These are phyloP conservation scores for Scaptomyza polygonia DNA, from an alignment of 2,888 invertebrate species.

Conservation along the genomic window DNA sequence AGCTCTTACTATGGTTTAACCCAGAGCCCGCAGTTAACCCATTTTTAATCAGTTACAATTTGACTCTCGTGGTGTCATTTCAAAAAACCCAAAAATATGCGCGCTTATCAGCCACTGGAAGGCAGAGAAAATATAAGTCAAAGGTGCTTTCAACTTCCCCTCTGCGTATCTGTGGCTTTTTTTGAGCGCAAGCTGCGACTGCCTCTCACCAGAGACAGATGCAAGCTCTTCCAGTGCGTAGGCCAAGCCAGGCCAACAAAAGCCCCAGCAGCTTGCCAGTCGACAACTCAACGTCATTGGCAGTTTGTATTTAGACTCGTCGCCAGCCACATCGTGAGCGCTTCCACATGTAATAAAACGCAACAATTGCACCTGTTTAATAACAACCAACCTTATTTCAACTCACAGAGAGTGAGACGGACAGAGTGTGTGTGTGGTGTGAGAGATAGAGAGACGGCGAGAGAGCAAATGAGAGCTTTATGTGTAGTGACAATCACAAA, in stretches of 20 bases:
- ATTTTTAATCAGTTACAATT: conserved; percentile 6
- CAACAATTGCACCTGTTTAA: conserved; percentile 9
- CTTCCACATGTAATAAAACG: conserved; percentile 50
- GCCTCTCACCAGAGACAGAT: conserved; percentile 29
- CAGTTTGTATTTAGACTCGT: conserved; percentile 77
- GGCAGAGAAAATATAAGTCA: conserved; percentile 25
- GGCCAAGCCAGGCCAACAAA: conserved; percentile 33
- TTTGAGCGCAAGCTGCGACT: conserved; percentile 55
- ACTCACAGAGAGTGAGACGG: conserved; percentile 7
- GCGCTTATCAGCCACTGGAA: conserved; percentile 52
- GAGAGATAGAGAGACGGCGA: conserved; percentile 19
- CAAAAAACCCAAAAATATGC: conserved; percentile 10
- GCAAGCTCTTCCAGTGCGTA: conserved; percentile 60
- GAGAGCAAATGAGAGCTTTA: conserved; percentile 25
- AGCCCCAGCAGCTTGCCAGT: conserved; percentile 12
- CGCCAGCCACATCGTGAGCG: conserved; percentile 71
- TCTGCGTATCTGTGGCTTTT: conserved; percentile 25
- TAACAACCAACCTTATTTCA: conserved; percentile 24
- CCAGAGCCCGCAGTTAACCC: conserved; percentile 5
- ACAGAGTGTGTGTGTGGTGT: conserved; percentile 10
- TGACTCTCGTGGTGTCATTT: not conserved
- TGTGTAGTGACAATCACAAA: conserved; percentile 44
- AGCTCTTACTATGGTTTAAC: conserved; percentile 26
- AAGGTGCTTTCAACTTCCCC: conserved; percentile 53
- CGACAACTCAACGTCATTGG: conserved; percentile 37